A percentile compares a stretch with the other conserved stretches of the same genome.
Evolutionary conservation across 2,888 invertebrate genomes (phyloP).

Genomic region (Drosophila sordidapex): DNA sequence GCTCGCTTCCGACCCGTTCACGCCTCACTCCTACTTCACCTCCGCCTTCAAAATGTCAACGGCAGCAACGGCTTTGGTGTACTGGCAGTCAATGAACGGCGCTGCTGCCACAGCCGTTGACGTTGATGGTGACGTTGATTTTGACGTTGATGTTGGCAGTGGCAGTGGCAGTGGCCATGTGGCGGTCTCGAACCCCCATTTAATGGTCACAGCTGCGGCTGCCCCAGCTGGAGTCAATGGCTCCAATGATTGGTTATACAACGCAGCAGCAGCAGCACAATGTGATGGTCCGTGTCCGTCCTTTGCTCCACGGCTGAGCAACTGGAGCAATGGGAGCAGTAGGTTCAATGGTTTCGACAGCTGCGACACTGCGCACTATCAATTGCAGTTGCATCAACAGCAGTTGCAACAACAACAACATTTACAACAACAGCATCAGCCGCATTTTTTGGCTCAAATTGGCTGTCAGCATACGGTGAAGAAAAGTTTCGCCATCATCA

Average conservation of each 20-base stretch:
- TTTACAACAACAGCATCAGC: neutral
- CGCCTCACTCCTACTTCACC: neutral
- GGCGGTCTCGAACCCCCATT: conserved; percentile 10
- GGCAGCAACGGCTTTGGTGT: conserved; percentile 61
- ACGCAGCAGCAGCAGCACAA: neutral
- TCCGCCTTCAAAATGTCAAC: conserved; percentile 58
- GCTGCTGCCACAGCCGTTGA: neutral
- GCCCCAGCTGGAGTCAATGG: conserved; percentile 5
- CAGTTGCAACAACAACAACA: conserved; percentile 1
- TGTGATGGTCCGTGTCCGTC: conserved; percentile 1
- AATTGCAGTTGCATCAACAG: conserved; percentile 28
- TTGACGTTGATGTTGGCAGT: conserved; percentile 1
- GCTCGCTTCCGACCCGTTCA: neutral
- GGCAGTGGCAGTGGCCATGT: conserved; percentile 20
- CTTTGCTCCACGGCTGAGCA: conserved; percentile 3
- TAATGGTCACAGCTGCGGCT: conserved; percentile 9
- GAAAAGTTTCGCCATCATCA: conserved; percentile 30
- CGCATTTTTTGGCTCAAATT: conserved; percentile 71
- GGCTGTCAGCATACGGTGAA: conserved; percentile 67
- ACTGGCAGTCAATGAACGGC: conserved; percentile 72
- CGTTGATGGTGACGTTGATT: conserved; percentile 3
- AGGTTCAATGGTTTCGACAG: neutral
- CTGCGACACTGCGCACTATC: conserved; percentile 12
- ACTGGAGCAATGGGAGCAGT: conserved; percentile 3
- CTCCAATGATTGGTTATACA: conserved; percentile 11